Evolutionary conservation across 2,113 vertebrate species (phyloP).

Genomic region (Rhinoderma darwinii): DNA sequence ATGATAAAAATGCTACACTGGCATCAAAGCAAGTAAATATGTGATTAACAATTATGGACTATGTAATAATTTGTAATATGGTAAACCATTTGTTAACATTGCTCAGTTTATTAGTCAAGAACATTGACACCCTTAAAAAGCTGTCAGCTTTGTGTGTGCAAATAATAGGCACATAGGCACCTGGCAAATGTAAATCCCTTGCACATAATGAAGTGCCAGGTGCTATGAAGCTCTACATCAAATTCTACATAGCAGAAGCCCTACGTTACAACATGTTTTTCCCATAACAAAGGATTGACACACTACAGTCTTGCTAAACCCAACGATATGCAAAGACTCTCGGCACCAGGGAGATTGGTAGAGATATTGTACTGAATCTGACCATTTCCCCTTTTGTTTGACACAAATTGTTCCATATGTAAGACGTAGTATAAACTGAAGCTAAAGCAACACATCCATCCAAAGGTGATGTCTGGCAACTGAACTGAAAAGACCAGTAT

Average conservation of each 20-base stretch:
- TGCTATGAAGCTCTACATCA: conserved; percentile 31
- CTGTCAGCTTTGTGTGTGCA: conserved; percentile 36
- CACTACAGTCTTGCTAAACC: conserved; percentile 23
- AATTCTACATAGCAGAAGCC: conserved; percentile 39
- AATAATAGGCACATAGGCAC: conserved; percentile 38
- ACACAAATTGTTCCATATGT: conserved; percentile 34
- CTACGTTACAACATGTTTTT: conserved; percentile 52
- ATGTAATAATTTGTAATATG: conserved; percentile 3
- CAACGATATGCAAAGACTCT: conserved; percentile 46
- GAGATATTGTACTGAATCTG: conserved; percentile 11
- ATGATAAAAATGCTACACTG: not conserved
- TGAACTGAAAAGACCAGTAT: not conserved
- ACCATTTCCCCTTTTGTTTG: not conserved
- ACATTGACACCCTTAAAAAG: conserved; percentile 43
- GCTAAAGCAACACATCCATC: not conserved
- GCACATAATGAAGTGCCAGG: conserved; percentile 41
- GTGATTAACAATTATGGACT: not conserved
- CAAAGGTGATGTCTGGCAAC: not conserved
- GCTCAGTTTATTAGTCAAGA: conserved; percentile 15
- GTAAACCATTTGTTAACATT: conserved; percentile 27
- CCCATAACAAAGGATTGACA: conserved; percentile 47
- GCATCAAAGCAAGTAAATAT: conserved; percentile 11
- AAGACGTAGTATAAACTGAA: not conserved
- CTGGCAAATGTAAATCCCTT: conserved; percentile 42
- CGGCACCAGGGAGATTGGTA: conserved; percentile 42